Conservation (phyloP, 1,140 invertebrate genomes). For the Formica selysi region DNA sequence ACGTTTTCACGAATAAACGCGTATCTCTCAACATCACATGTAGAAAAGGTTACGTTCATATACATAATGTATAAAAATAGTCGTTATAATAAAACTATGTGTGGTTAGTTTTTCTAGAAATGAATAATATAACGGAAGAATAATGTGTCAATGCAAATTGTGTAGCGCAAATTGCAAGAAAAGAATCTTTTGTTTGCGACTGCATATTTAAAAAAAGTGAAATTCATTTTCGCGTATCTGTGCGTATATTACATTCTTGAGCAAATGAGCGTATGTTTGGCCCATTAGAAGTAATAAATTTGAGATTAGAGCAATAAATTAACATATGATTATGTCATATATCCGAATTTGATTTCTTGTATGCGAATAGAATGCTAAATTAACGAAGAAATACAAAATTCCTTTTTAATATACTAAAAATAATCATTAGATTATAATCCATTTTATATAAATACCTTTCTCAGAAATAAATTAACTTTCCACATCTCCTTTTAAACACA, state of each 20-base stretch:
- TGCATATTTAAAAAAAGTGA: not conserved
- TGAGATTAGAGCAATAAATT: no score
- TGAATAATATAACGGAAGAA: not conserved
- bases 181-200: not conserved
- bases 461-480: not conserved
- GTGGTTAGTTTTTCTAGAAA: not conserved
- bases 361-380: no score
- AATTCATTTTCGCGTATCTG: not conserved
- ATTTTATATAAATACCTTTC: not conserved
- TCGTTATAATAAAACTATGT: conserved; percentile 1
- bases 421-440: not conserved
- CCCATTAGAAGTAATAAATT: no score
- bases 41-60: not conserved
- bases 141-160: not conserved
- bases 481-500: no score
- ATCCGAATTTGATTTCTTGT: no score
- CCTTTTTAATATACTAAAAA: not conserved
- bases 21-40: not conserved
- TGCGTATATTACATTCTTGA: not conserved
- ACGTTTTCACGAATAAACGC: not conserved
- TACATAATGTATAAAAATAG: not conserved
- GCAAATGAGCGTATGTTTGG: no score
- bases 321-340: no score
- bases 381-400: not conserved
- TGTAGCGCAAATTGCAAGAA: not conserved